phyloP scores from a whole-genome alignment of 2,797 vertebrate species.

The Trachops cirrhosus region DNA sequence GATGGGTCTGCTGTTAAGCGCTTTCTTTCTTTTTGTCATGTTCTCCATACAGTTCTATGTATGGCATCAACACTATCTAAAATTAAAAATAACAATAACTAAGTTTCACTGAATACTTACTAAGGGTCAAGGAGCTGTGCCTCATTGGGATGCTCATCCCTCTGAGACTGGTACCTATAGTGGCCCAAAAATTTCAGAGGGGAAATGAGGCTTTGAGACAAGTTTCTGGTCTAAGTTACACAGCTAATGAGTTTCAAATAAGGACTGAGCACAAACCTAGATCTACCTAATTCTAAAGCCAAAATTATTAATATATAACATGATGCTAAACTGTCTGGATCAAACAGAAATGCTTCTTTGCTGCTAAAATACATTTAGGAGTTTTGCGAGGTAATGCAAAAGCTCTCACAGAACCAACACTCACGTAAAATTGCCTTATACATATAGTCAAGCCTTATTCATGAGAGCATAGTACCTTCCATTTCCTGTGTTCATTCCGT shows the following conservation, averaged over 20 bases:
- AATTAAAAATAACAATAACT: not conserved
- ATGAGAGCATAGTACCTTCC: not conserved
- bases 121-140: not conserved
- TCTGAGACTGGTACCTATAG: not conserved
- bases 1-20: not conserved
- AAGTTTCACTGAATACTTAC: not conserved
- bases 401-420: not conserved
- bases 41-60: not conserved
- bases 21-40: not conserved
- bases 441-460: not conserved
- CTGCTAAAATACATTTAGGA: not conserved
- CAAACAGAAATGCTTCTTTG: not conserved
- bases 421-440: not conserved
- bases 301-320: not conserved
- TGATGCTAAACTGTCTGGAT: not conserved
- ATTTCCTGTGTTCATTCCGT: constrained; percentile 31
- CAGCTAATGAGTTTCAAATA: not conserved
- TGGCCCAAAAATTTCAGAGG: not conserved
- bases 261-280: not conserved
- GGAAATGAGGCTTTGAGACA: not conserved
- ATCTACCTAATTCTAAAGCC: not conserved
- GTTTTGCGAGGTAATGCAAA: not conserved
- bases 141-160: not conserved
- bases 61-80: not conserved
- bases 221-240: not conserved